A percentile compares a stretch with the other conserved stretches of the same genome.
phyloP scores from a whole-genome alignment of 2,797 vertebrate genomes.

The Gambusia yucatana region DNA sequence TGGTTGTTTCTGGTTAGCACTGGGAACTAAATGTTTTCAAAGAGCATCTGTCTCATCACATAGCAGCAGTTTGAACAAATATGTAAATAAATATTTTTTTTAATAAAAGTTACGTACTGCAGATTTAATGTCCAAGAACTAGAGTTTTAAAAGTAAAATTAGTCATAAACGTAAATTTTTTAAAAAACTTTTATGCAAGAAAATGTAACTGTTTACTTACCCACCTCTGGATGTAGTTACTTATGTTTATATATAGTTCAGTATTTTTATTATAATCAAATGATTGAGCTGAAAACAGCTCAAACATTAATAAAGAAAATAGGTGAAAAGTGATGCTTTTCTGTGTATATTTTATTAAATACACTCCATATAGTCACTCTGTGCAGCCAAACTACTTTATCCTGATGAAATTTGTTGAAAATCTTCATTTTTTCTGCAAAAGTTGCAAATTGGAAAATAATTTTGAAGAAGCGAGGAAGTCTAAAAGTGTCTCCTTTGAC shows the following conservation, averaged over 20 bases:
- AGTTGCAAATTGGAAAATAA: constrained; percentile 7
- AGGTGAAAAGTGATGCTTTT: not conserved
- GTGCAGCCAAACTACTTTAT: not conserved
- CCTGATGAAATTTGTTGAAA: not conserved
- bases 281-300: not conserved
- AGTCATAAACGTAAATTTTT: not conserved
- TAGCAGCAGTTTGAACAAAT: no score
- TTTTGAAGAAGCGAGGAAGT: not conserved
- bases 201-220: not conserved
- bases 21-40: no score
- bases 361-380: not conserved
- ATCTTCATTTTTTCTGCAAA: not conserved
- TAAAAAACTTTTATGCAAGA: not conserved
- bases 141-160: not conserved
- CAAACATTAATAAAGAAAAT: not conserved
- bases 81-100: no score
- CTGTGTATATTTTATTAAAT: not conserved
- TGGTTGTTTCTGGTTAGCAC: no score
- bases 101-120: no score
- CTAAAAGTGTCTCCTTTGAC: constrained; percentile 20
- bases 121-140: no score
- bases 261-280: not conserved
- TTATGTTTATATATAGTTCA: not conserved
- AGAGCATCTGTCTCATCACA: no score
- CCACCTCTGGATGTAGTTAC: not conserved